phyloP scores from a whole-genome alignment of 2,888 invertebrate genomes.

The Nomada ruficornis region DNA sequence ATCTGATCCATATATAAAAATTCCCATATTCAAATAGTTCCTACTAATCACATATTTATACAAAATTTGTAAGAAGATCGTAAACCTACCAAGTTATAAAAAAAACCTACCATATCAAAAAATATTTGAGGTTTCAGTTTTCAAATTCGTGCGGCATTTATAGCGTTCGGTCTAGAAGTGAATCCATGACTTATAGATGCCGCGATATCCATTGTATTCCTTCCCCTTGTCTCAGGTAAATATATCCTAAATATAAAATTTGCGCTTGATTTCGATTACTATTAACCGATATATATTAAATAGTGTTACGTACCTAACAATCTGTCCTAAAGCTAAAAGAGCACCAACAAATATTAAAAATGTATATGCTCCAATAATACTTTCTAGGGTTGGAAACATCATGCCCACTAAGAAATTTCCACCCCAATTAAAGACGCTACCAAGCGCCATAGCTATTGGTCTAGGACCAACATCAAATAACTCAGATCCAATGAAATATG shows the following conservation, averaged over 20 bases:
- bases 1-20: neutral
- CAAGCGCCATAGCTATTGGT: constrained; percentile 94
- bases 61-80: constrained; percentile 5
- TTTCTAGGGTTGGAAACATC: constrained; percentile 89
- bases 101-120: constrained; percentile 12
- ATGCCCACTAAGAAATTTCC: constrained; percentile 95
- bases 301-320: constrained; percentile 85
- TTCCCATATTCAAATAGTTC: neutral
- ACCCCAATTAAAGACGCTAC: constrained; percentile 94
- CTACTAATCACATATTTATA: constrained; percentile 12
- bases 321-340: constrained; percentile 86
- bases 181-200: constrained; percentile 88
- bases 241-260: constrained; percentile 85
- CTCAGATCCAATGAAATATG: constrained; percentile 94
- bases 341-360: constrained; percentile 90
- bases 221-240: constrained; percentile 91
- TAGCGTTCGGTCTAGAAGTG: constrained; percentile 84
- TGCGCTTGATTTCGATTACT: constrained; percentile 71
- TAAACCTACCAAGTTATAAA: constrained; percentile 11
- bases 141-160: neutral
- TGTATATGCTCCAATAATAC: constrained; percentile 88
- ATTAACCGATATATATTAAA: constrained; percentile 76
- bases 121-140: neutral
- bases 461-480: constrained; percentile 93
- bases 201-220: constrained; percentile 88